phyloP scores from a whole-genome alignment of 2,888 invertebrate genomes.

The Papilio demoleus region DNA sequence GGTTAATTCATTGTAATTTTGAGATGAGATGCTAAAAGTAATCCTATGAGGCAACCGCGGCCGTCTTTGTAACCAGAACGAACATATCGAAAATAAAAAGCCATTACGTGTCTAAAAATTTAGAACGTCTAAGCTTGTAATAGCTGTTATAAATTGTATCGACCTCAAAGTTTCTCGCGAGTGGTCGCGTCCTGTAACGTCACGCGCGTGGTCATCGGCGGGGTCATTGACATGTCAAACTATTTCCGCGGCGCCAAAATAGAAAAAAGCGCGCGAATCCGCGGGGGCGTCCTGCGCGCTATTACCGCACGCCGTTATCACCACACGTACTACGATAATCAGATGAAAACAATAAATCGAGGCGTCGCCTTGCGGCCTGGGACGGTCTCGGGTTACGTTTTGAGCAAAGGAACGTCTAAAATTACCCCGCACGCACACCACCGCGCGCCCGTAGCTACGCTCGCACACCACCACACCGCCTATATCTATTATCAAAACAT shows the following conservation, averaged over 20 bases:
- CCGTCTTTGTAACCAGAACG: slow-evolving; percentile 44
- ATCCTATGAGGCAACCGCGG: slow-evolving; percentile 37
- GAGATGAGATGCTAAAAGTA: slow-evolving; percentile 45
- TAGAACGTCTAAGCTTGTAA: slow-evolving; percentile 65
- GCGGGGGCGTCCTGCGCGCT: slow-evolving; percentile 58
- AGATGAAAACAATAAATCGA: slow-evolving; percentile 81
- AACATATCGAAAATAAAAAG: slow-evolving; percentile 58
- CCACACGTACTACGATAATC: slow-evolving; percentile 67
- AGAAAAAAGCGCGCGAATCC: slow-evolving; percentile 73
- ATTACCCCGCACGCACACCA: slow-evolving; percentile 79
- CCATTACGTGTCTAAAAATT: slow-evolving; percentile 59
- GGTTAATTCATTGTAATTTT: slow-evolving; percentile 10
- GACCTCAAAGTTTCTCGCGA: slow-evolving; percentile 74
- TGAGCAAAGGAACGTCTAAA: slow-evolving; percentile 84
- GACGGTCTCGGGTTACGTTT: slow-evolving; percentile 81
- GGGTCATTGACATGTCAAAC: slow-evolving; percentile 81
- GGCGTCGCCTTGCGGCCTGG: slow-evolving; percentile 81
- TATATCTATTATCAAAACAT: slow-evolving; percentile 84
- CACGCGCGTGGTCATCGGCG: slow-evolving; percentile 76
- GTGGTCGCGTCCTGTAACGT: slow-evolving; percentile 74
- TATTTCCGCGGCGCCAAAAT: slow-evolving; percentile 81
- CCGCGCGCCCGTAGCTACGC: slow-evolving; percentile 62
- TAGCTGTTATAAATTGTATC: slow-evolving; percentile 71
- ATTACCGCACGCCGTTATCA: slow-evolving; percentile 55
- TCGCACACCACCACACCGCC: slow-evolving; percentile 70